These are phyloP conservation scores for Corythoichthys intestinalis DNA, from an alignment of 2,113 vertebrate species.

Conservation along the genomic window DNA sequence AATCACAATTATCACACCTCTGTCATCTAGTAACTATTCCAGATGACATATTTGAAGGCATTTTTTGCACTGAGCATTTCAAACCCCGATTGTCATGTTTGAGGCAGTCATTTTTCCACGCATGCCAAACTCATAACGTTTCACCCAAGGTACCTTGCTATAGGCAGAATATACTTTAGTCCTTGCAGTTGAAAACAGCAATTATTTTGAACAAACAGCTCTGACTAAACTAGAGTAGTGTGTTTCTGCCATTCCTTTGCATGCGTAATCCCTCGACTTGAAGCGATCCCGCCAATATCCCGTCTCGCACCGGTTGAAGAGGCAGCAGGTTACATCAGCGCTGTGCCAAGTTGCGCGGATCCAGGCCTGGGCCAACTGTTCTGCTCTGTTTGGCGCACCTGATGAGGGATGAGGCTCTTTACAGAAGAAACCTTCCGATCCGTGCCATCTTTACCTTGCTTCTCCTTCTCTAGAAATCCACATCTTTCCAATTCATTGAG, in stretches of 20 bases:
- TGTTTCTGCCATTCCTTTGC: slow-evolving; percentile 10
- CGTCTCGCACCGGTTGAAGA: slow-evolving; percentile 23
- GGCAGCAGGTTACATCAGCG: slow-evolving; percentile 50
- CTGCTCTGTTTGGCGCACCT: slow-evolving; percentile 62
- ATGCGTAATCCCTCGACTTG: slow-evolving; percentile 16
- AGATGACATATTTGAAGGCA: neutral
- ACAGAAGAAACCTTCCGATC: slow-evolving; percentile 22
- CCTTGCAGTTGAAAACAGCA: too few species aligned
- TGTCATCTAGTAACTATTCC: neutral
- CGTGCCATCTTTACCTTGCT: slow-evolving; percentile 4
- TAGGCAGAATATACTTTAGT: too few species aligned
- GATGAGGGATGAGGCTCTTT: slow-evolving; percentile 33
- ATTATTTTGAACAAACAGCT: neutral
- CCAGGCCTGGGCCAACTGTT: slow-evolving; percentile 42
- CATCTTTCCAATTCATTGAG: slow-evolving; percentile 32
- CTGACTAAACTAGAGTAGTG: neutral
- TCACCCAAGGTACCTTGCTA: too few species aligned
- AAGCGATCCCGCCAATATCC: slow-evolving; percentile 12
- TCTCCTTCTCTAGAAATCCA: slow-evolving; percentile 25
- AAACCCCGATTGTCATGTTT: neutral
- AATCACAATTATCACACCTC: neutral
- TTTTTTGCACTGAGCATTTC: neutral
- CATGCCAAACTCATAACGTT: too few species aligned
- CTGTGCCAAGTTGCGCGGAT: slow-evolving; percentile 26
- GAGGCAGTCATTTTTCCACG: neutral